Conservation (phyloP, 2,888 invertebrate species). For the Athalia circularis region DNA sequence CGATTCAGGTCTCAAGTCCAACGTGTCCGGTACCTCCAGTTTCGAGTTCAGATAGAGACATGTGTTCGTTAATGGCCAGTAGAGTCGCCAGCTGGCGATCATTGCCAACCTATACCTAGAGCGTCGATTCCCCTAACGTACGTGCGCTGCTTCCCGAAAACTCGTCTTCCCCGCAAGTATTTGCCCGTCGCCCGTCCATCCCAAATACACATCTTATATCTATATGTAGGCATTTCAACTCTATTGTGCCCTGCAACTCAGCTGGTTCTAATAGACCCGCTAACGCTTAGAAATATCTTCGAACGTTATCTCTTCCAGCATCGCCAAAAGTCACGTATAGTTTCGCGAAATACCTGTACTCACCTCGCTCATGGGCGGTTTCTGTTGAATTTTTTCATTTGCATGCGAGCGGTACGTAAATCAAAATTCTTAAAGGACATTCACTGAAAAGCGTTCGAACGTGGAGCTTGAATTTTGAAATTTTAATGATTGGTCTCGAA, state of each 20-base stretch:
- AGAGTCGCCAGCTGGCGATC: conserved; percentile 71
- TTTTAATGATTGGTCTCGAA: too few relatives aligned
- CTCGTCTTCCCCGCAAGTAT: conserved; percentile 55
- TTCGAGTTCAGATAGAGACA: conserved; percentile 69
- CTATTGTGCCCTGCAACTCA: conserved; percentile 24
- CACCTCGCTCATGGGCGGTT: background rate
- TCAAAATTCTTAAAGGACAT: too few relatives aligned
- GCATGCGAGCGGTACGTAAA: background rate
- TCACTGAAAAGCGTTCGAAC: too few relatives aligned
- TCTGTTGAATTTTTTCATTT: background rate
- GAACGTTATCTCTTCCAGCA: conserved; percentile 18
- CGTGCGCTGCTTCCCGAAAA: conserved; percentile 70
- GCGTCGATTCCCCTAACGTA: conserved; percentile 65
- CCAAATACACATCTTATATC: background rate
- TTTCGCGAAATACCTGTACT: background rate
- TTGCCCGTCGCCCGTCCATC: conserved; percentile 5
- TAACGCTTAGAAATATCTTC: conserved; percentile 20
- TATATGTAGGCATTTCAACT: conserved; percentile 13
- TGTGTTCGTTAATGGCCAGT: conserved; percentile 72
- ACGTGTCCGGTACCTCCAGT: conserved; percentile 45
- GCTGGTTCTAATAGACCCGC: conserved; percentile 37
- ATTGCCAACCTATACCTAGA: conserved; percentile 69
- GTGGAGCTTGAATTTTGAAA: too few relatives aligned
- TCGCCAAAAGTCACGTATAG: conserved; percentile 8
- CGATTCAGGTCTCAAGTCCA: conserved; percentile 31